phyloP scores from a whole-genome alignment of 2,797 vertebrate genomes.

The Scyliorhinus canicula region DNA sequence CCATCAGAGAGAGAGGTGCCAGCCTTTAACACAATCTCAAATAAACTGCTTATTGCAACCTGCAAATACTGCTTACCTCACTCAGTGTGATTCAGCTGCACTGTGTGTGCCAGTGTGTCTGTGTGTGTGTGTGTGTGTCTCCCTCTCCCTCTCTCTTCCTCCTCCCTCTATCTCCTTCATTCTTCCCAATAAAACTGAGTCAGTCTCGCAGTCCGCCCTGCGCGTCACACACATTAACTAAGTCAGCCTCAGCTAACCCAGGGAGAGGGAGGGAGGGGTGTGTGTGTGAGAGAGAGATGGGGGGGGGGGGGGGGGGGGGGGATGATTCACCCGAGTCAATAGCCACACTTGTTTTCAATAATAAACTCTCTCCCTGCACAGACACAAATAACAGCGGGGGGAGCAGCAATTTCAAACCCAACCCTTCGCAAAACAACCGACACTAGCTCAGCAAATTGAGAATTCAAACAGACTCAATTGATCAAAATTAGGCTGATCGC shows the following conservation, averaged over 20 bases:
- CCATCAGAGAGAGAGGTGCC: too few species aligned
- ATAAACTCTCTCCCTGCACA: not conserved
- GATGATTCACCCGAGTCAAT: not conserved
- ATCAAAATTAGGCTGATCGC: not conserved
- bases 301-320: not conserved
- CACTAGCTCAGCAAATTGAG: not conserved
- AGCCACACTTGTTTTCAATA: not conserved
- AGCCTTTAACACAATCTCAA: too few species aligned
- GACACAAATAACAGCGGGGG: not conserved
- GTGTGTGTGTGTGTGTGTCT: not conserved
- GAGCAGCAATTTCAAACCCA: not conserved
- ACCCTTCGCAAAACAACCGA: not conserved
- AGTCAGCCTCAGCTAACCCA: not conserved
- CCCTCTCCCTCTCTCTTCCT: slow-evolving; percentile 36
- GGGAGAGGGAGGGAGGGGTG: not conserved
- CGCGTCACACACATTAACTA: slow-evolving; percentile 6
- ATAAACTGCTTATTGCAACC: too few species aligned
- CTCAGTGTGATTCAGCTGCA: not conserved
- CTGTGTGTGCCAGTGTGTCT: not conserved
- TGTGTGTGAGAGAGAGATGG: too few species aligned
- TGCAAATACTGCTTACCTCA: slow-evolving; percentile 1
- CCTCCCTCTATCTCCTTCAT: slow-evolving; percentile 45
- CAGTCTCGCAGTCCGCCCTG: not conserved
- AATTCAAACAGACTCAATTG: not conserved
- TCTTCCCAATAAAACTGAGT: slow-evolving; percentile 3